Evolutionary conservation across 2,888 invertebrate genomes (phyloP), one percentile per base, ranked within the genome.

Genomic region (Alloplasta piceator): DNA sequence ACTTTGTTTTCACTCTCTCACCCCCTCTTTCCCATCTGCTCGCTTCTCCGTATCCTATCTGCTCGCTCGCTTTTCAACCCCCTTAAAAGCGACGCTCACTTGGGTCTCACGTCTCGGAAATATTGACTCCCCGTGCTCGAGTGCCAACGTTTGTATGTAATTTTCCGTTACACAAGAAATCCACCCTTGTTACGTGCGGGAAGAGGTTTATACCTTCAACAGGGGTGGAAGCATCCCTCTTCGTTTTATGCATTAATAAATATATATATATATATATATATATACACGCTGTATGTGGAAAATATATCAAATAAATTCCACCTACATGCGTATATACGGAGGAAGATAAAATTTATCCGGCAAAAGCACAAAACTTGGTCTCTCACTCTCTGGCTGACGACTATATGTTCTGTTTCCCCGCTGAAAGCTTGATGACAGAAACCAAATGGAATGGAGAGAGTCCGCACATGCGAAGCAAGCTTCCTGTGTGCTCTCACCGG

Each of bases 91-190:
- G 43, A 61, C 60, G 58, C 56, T 52, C 74, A 66, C 71, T 66
- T 72, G 56, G 70, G 66, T 63, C 75, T 71, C 63, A 63, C 66
- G 81, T 70, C 26, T 26, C 75, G 77, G 76, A 77, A 77, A 66
- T 77, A 77, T 77, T 66, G 77, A 77, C 77, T 70, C 71, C 26
- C 58, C 70, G n/a, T 41, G 55, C 12, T 9, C 64, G 41, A 46
- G 38, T 26, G 26, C 50, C 41, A 66, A 6, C 77, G 50, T 1
- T 26, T 26, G 26, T 26, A 43, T 52, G 77, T 77, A 77, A 77
- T 77, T 77, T 77, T 77, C 77, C 41, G 71, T 77, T 66, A 52
- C 77, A 77, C 64, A 58, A 58, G 58, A 50, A 48, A 71, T 14
- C 12, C 61, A 12, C 61, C 26, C 16, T 63, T 61, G 39, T 14